Conservation (phyloP, 2,888 invertebrate genomes). For the Archips crataeganus region DNA sequence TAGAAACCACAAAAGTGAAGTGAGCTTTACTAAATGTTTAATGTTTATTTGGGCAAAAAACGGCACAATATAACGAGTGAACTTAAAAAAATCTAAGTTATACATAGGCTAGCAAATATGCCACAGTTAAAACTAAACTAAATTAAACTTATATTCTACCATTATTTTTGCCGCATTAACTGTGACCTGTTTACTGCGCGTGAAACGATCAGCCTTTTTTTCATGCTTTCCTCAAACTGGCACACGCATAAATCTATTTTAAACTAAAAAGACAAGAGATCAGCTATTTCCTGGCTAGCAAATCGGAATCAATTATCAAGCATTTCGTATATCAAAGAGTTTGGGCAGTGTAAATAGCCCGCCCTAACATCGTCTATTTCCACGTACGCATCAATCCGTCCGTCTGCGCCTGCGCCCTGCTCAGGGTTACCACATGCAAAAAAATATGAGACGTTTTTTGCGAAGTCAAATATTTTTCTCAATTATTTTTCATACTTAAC, state of each 20-base stretch:
- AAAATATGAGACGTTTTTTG: neutral
- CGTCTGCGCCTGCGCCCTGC: constrained; percentile 33
- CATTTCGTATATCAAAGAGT: constrained; percentile 42
- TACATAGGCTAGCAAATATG: no score
- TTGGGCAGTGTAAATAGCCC: constrained; percentile 30
- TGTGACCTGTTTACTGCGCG: no score
- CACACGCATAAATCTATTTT: neutral
- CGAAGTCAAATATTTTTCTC: no score
- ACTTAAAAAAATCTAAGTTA: no score
- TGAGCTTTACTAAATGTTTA: no score
- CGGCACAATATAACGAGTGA: no score
- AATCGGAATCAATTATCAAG: constrained; percentile 40
- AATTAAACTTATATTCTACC: no score
- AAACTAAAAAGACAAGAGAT: constrained; percentile 1
- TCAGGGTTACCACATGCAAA: constrained; percentile 29
- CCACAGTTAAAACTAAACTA: no score
- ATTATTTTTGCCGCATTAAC: no score
- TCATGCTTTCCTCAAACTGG: neutral
- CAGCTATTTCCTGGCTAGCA: constrained; percentile 26
- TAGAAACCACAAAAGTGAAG: no score
- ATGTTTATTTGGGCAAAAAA: no score
- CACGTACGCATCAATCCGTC: constrained; percentile 41
- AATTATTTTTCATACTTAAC: no score
- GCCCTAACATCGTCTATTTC: constrained; percentile 39
- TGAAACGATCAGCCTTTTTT: neutral